phyloP scores from a whole-genome alignment of 2,113 vertebrate species.

The Pristiophorus japonicus region DNA sequence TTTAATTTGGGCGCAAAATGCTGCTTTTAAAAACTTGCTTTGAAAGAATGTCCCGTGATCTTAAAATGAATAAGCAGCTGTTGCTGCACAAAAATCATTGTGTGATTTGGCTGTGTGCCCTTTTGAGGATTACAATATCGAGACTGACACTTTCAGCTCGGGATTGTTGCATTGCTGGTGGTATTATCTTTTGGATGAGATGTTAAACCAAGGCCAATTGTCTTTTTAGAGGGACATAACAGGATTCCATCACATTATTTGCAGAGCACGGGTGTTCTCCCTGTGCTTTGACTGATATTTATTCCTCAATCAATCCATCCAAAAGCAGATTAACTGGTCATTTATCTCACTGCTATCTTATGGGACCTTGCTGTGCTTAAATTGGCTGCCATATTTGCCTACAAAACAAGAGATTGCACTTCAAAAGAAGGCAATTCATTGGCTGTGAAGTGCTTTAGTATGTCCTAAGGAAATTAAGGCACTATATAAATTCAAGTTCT shows the following conservation, averaged over 20 bases:
- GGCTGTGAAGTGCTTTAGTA: background rate
- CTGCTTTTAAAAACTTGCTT: background rate
- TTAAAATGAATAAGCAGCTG: background rate
- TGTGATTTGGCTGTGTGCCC: background rate
- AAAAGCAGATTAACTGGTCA: background rate
- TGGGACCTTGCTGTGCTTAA: background rate
- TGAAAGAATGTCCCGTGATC: background rate
- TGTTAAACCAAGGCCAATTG: background rate
- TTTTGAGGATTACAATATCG: background rate
- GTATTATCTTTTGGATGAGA: background rate
- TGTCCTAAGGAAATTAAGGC: background rate
- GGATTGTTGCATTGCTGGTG: background rate
- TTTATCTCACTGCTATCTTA: background rate
- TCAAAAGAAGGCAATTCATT: background rate
- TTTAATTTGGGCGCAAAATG: background rate
- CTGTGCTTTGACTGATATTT: background rate
- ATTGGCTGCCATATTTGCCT: too few relatives aligned
- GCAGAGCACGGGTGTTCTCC: background rate
- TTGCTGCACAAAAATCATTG: background rate
- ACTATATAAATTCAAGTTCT: background rate
- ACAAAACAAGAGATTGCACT: background rate
- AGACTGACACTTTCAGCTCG: background rate
- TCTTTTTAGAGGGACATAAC: background rate
- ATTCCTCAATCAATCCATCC: background rate
- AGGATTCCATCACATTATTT: background rate